Conservation (phyloP, 2,797 vertebrate species). For the Oreortyx pictus region DNA sequence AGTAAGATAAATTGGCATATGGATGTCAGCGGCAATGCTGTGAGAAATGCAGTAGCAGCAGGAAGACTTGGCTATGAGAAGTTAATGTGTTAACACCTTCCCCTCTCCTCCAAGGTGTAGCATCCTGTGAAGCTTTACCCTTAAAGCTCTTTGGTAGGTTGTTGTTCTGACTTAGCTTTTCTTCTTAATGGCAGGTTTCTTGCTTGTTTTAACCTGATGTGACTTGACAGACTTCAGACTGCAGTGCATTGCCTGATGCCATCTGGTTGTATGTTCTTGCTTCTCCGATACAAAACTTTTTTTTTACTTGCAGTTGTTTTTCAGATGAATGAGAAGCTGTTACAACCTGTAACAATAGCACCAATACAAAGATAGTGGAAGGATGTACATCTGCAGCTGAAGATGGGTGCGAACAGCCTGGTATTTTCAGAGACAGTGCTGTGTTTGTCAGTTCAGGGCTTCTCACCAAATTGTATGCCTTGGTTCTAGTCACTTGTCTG, state of each 20-base stretch:
- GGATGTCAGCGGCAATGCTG: neutral
- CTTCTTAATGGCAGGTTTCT: neutral
- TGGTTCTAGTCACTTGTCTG: neutral
- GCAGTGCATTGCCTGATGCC: neutral
- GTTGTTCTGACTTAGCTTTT: fast-evolving
- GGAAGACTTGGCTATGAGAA: neutral
- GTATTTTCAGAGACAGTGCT: neutral
- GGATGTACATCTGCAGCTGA: neutral
- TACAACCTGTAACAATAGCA: neutral
- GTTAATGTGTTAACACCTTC: neutral
- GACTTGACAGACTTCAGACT: neutral
- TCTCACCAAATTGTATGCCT: neutral
- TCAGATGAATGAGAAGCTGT: neutral
- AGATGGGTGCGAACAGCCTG: neutral
- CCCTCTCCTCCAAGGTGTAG: neutral
- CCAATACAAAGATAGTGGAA: neutral
- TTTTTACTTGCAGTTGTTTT: neutral
- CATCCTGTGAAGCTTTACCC: neutral
- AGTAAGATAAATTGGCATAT: neutral
- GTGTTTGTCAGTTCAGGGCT: neutral
- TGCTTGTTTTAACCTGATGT: neutral
- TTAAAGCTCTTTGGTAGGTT: neutral
- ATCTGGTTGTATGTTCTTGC: fast-evolving
- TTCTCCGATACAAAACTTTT: neutral
- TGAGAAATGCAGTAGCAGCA: neutral